Evolutionary conservation across 1,140 invertebrate genomes (phyloP).

Genomic region (Dendroctonus ponderosae): DNA sequence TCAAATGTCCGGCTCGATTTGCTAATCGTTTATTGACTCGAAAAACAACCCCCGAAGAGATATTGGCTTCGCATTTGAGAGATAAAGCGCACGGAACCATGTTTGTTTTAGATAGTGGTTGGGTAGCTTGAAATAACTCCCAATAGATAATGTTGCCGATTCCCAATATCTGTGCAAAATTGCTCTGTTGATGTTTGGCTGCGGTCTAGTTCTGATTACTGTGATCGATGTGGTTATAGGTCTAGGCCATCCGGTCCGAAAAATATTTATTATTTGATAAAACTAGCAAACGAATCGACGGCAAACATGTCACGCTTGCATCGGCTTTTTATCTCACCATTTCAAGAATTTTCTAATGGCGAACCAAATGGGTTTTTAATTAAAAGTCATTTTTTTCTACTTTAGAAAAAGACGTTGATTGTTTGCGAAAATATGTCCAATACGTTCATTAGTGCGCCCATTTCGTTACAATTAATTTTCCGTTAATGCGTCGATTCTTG

Average conservation of each 20-base stretch:
- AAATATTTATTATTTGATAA: conserved; percentile 19
- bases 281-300: conserved; percentile 10
- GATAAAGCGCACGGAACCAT: too few relatives aligned
- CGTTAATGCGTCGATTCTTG: conserved; percentile 1
- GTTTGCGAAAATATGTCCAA: conserved; percentile 20
- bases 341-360: conserved; percentile 4
- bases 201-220: too few relatives aligned
- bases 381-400: conserved; percentile 19
- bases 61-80: too few relatives aligned
- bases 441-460: not conserved
- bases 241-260: not conserved
- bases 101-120: too few relatives aligned
- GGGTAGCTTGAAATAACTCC: too few relatives aligned
- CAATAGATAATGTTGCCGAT: too few relatives aligned
- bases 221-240: too few relatives aligned
- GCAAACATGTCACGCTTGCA: not conserved
- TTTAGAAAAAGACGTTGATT: conserved; percentile 25
- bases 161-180: too few relatives aligned
- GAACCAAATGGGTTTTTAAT: conserved; percentile 21
- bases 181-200: too few relatives aligned
- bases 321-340: conserved; percentile 9
- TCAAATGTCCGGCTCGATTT: too few relatives aligned
- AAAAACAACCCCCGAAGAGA: too few relatives aligned
- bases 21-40: too few relatives aligned
- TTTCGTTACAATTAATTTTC: conserved; percentile 21